Evolutionary conservation across 1,140 invertebrate species (phyloP).

Genomic region (roundworm (Caenorhabditis elegans)): WBcel235 BX284602.5:4710001-4710500

Average conservation of each 20-base stretch:
- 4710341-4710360: conserved; percentile 38
- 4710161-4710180: neutral
- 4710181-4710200: neutral
- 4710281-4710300: neutral
- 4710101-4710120: too few relatives aligned
- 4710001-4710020: neutral
- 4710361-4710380: conserved; percentile 38
- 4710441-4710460: too few relatives aligned
- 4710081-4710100: too few relatives aligned
- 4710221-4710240: neutral
- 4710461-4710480: too few relatives aligned
- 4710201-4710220: neutral
- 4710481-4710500: conserved; percentile 11
- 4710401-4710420: neutral
- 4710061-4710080: neutral
- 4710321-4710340: conserved; percentile 38
- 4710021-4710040: neutral
- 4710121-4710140: neutral
- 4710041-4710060: neutral
- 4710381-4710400: conserved; percentile 32
- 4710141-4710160: neutral
- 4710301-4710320: conserved; percentile 32
- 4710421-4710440: too few relatives aligned
- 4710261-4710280: neutral
- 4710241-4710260: too few relatives aligned